A percentile compares a stretch with the other conserved stretches of the same genome.
These are phyloP conservation scores for Parthenolecanium corni DNA, from an alignment of 2,888 invertebrate genomes.

Conservation along the genomic window DNA sequence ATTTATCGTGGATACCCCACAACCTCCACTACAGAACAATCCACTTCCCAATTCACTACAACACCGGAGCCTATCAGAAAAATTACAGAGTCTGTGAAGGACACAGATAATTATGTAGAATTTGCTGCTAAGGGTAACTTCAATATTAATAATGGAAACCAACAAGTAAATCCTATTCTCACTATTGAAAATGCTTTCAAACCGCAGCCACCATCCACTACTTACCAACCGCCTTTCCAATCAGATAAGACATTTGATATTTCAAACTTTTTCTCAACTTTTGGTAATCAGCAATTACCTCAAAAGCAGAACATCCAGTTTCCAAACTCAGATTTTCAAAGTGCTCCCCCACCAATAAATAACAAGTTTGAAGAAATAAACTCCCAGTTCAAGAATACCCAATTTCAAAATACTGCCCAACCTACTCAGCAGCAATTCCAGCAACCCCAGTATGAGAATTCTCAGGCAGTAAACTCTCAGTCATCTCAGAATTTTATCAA, in stretches of 20 bases:
- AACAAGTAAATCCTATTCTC: neutral
- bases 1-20: conserved; percentile 37
- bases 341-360: neutral
- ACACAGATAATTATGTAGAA: conserved; percentile 13
- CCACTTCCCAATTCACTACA: neutral
- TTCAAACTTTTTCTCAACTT: neutral
- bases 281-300: neutral
- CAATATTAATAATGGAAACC: neutral
- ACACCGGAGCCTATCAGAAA: neutral
- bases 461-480: too few relatives aligned
- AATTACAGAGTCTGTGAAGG: neutral
- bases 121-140: conserved; percentile 18
- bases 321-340: conserved; percentile 2
- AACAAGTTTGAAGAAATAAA: too few relatives aligned
- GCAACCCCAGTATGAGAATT: too few relatives aligned
- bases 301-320: too few relatives aligned
- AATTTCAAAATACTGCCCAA: too few relatives aligned
- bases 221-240: conserved; percentile 3
- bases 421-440: too few relatives aligned
- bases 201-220: neutral
- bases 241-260: neutral
- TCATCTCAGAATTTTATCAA: too few relatives aligned
- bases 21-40: neutral
- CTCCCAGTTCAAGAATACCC: too few relatives aligned
- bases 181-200: conserved; percentile 1